These are phyloP conservation scores for Drosophila fulvimacula DNA, from an alignment of 2,888 invertebrate genomes.

Conservation along the genomic window DNA sequence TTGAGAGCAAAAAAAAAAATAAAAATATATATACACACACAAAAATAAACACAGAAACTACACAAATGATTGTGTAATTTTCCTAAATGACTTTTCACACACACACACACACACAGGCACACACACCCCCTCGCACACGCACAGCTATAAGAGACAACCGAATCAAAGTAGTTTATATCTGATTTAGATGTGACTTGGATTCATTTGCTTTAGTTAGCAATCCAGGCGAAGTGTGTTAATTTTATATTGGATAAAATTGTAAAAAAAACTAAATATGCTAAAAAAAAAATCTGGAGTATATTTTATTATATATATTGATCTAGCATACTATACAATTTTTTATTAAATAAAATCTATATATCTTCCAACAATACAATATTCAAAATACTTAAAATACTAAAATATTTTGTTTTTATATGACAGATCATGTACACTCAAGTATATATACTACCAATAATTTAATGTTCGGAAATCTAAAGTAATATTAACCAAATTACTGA, in stretches of 20 bases:
- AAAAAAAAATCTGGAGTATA: neutral
- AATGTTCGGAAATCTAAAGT: neutral
- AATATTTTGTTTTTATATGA: no score
- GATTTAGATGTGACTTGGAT: slow-evolving; percentile 1
- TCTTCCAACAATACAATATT: no score
- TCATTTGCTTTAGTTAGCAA: neutral
- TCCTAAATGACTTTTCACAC: slow-evolving; percentile 56
- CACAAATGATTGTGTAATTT: slow-evolving; percentile 63
- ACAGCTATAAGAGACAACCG: neutral
- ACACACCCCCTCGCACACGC: neutral
- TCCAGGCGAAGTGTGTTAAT: neutral
- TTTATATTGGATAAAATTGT: neutral
- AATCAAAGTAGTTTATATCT: slow-evolving; percentile 4
- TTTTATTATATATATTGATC: no score
- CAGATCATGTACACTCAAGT: no score
- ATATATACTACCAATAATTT: neutral
- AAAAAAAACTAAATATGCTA: neutral
- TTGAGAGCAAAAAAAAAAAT: slow-evolving; percentile 40
- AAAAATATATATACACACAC: no score
- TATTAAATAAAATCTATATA: no score
- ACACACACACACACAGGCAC: slow-evolving; percentile 25
- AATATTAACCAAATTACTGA: no score
- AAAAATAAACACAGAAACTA: slow-evolving; percentile 49
- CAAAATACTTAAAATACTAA: no score
- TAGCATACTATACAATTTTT: no score